Base-by-base conservation (phyloP, 2,797 vertebrate genomes). In the Pachyuromys duprasi region DNA sequence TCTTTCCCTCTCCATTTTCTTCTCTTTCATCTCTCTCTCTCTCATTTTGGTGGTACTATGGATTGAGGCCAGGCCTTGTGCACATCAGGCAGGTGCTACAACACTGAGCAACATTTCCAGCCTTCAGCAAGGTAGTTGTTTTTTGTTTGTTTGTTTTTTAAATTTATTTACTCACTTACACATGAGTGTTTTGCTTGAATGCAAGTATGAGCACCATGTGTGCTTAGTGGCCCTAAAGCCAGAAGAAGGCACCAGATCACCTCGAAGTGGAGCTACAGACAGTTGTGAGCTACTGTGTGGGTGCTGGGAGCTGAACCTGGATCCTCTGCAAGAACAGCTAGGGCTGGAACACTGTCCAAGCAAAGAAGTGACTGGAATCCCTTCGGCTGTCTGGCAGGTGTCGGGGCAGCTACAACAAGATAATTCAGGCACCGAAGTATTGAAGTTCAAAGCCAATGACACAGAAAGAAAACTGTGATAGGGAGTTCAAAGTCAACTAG, bases 401-500 rank as follows among this genome's bases (percentile, higher is more conserved):
- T 36, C 53, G n/a, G 55, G 7, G 0, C 45, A 39, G 79, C 53
- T 62, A 62, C 72, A 45, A 89, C 28, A 28, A 86, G 90, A 86
- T 45, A 75, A 81, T 82, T 90, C 53, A 9, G 79, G 80, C 75
- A 75, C 65, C 0, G 36, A 55, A 60, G 80, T 53, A 84, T 2
- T 65, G 86, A 82, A 79, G 94, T 80, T 92, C 95, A 95, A 94
- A 96, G 96, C 86, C 63, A 53, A 82, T 26, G 74, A 60, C 91
- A 76, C 15, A 62, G 90, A 90, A 72, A 78, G 95, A 95, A 95
- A 90, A 53, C 76, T 31, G 91, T 95, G 91, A 95, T 79, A 42
- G 39, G 0, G 53, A 89, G 91, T 96, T 95, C 96, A 96, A 95
- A 95, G 94, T 76, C 86, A 15, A 15, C 55, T 49, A 60, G 89